These are phyloP conservation scores for Rallus limicola DNA, from an alignment of 2,113 vertebrate species.

Conservation along the genomic window DNA sequence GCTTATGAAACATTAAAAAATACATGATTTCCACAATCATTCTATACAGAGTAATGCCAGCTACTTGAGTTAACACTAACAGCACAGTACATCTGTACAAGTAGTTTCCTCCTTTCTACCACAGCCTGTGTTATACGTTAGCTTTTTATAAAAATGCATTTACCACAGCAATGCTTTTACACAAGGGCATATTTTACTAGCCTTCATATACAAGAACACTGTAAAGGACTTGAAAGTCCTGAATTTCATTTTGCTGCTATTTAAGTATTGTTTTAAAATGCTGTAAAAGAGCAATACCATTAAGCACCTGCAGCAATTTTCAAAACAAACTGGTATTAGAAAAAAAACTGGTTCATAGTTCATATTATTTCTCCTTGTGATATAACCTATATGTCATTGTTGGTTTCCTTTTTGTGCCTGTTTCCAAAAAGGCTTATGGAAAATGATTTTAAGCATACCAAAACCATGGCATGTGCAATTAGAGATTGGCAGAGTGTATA, in stretches of 20 bases:
- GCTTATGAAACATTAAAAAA: neutral
- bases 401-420: neutral
- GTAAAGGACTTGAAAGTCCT: neutral
- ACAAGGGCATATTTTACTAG: neutral
- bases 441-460: slow-evolving; percentile 37
- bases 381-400: neutral
- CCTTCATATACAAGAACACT: neutral
- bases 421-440: neutral
- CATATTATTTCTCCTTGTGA: neutral
- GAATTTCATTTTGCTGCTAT: neutral
- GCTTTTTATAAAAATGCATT: neutral
- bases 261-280: neutral
- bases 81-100: neutral
- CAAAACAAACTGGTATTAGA: neutral
- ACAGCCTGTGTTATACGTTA: neutral
- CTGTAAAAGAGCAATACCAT: neutral
- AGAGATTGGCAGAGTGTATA: slow-evolving; percentile 18
- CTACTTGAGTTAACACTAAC: neutral
- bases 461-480: slow-evolving; percentile 15
- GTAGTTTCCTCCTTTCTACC: neutral
- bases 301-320: neutral
- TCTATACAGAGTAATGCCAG: neutral
- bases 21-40: neutral
- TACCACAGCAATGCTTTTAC: neutral
- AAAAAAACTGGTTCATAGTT: neutral